phyloP scores from a whole-genome alignment of 2,113 vertebrate species.

The Burhinus oedicnemus region DNA sequence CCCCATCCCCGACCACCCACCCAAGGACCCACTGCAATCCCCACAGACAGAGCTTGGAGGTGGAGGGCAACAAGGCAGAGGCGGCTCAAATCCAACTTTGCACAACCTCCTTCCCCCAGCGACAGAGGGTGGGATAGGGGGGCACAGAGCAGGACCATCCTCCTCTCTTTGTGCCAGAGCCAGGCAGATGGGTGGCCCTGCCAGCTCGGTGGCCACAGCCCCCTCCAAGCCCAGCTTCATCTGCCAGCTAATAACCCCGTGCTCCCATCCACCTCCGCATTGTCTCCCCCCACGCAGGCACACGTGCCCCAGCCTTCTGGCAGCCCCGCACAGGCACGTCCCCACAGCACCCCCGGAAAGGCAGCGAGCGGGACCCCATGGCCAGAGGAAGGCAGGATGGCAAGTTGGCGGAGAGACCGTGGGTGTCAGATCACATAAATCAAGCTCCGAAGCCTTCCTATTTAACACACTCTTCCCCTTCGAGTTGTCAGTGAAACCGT shows the following conservation, averaged over 20 bases:
- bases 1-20: background rate
- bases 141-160: background rate
- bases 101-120: background rate
- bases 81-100: background rate
- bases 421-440: slow-evolving; percentile 89
- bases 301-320: slow-evolving; percentile 65
- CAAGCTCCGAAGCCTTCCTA: slow-evolving; percentile 89
- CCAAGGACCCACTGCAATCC: fast-evolving
- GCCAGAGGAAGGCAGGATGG: slow-evolving; percentile 29
- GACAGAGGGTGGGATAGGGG: background rate
- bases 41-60: background rate
- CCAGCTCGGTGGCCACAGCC: background rate
- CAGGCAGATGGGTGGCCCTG: slow-evolving; percentile 74
- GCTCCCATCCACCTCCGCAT: slow-evolving; percentile 26
- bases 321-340: background rate
- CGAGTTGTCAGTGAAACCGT: slow-evolving; percentile 98
- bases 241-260: slow-evolving; percentile 22
- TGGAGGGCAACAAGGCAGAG: background rate
- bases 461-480: slow-evolving; percentile 96
- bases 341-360: background rate
- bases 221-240: slow-evolving; percentile 37
- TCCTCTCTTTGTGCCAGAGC: background rate
- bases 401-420: slow-evolving; percentile 20
- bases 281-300: slow-evolving; percentile 2
- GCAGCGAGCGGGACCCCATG: background rate